phyloP scores from a whole-genome alignment of 1,140 invertebrate species.

The Agraylea sexmaculata region DNA sequence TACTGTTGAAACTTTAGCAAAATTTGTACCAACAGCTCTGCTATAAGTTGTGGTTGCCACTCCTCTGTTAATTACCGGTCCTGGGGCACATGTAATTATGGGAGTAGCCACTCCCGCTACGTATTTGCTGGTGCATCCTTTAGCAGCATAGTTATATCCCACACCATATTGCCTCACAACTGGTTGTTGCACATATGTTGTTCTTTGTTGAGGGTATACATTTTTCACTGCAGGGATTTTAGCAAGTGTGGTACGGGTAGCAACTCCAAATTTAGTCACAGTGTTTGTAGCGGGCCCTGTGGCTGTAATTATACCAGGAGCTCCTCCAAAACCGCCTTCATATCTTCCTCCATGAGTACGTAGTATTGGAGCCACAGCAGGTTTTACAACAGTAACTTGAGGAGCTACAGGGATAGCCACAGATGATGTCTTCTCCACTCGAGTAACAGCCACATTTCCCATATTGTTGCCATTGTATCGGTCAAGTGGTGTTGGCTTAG shows the following conservation, averaged over 20 bases:
- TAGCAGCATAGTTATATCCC: neutral
- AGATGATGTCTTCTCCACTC: no score
- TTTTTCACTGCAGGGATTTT: neutral
- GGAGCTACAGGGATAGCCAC: no score
- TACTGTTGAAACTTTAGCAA: conserved; percentile 1
- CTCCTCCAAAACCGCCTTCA: conserved; percentile 13
- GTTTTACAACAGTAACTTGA: no score
- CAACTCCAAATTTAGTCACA: neutral
- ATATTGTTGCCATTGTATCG: no score
- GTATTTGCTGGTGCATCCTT: neutral
- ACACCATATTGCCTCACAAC: neutral
- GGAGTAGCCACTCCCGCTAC: neutral
- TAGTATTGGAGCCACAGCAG: no score
- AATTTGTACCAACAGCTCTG: neutral
- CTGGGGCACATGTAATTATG: neutral
- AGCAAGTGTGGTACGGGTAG: neutral
- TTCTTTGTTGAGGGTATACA: no score
- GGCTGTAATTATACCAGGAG: conserved; percentile 12
- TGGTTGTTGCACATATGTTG: neutral
- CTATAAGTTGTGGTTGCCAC: neutral
- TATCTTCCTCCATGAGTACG: conserved; percentile 11
- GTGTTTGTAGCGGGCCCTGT: conserved; percentile 11
- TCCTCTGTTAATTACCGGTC: neutral
- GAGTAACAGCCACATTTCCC: no score
- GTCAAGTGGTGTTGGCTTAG: no score